A percentile compares a stretch with the other conserved stretches of the same genome.
These are phyloP conservation scores for Odontocerum albicorne DNA, from an alignment of 2,888 invertebrate genomes.

Conservation along the genomic window DNA sequence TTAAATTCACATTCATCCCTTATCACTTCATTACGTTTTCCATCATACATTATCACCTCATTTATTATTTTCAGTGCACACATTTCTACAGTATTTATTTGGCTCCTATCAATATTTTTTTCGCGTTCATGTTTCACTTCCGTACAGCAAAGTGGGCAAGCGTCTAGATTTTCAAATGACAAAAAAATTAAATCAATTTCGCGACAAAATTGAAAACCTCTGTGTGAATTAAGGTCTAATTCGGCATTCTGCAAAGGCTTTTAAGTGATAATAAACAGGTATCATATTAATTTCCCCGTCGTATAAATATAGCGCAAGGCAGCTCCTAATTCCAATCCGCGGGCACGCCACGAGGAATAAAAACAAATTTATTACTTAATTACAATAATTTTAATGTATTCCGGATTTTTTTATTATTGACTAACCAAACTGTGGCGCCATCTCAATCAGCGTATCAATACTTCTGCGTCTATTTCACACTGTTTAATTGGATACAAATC, in stretches of 20 bases:
- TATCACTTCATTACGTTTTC: no score
- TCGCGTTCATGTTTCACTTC: no score
- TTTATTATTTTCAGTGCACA: no score
- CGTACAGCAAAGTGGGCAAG: no score
- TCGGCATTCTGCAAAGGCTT: background rate
- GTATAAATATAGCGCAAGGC: slow-evolving; percentile 7
- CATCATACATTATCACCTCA: no score
- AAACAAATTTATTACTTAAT: slow-evolving; percentile 9
- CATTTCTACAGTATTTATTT: no score
- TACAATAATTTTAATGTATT: slow-evolving; percentile 16
- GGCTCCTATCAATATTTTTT: no score
- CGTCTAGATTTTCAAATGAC: no score
- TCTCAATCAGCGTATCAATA: slow-evolving; percentile 8
- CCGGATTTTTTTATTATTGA: slow-evolving; percentile 12
- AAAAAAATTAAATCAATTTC: no score
- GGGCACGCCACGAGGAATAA: background rate
- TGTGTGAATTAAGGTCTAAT: no score
- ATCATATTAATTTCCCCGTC: slow-evolving; percentile 4
- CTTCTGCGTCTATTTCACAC: background rate
- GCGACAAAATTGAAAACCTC: no score
- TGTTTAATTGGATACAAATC: background rate
- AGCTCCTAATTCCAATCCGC: background rate
- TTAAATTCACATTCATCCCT: no score
- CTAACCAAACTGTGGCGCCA: slow-evolving; percentile 14
- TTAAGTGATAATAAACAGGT: background rate